Percentiles rank a stretch among this genome's conserved stretches.
Conservation (phyloP, 1,140 invertebrate genomes). For the Apis mellifera region Amel_HAv3.1 CM009944.2:5297501-5298000, state of each 20-base stretch:
- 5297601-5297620: background rate
- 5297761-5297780: conserved; percentile 61
- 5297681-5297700: too few relatives aligned
- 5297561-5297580: background rate
- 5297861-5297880: background rate
- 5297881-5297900: conserved; percentile 4
- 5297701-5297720: conserved; percentile 6
- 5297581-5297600: background rate
- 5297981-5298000: too few relatives aligned
- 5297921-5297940: too few relatives aligned
- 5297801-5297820: conserved; percentile 34
- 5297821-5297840: background rate
- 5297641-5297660: too few relatives aligned
- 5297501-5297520: too few relatives aligned
- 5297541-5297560: too few relatives aligned
- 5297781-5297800: conserved; percentile 30
- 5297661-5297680: background rate
- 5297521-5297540: too few relatives aligned
- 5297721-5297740: conserved; percentile 42
- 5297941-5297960: too few relatives aligned
- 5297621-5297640: background rate
- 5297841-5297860: too few relatives aligned
- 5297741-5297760: conserved; percentile 55
- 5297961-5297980: too few relatives aligned
- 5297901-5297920: background rate